Evolutionary conservation across 2,888 invertebrate species (phyloP), one percentile per base, ranked within the genome.

Genomic region (Dione juno): DNA sequence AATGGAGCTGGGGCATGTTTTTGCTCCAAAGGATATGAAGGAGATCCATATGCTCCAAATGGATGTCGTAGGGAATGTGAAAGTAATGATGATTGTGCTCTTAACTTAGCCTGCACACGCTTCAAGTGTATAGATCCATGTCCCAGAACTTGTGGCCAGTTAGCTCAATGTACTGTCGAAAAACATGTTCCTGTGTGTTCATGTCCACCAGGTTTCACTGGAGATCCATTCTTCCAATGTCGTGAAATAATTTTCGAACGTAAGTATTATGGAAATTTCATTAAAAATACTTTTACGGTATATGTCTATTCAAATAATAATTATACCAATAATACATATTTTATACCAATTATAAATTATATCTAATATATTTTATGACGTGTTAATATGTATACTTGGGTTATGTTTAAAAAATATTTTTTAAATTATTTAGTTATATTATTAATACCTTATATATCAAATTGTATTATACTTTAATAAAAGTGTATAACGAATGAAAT

Each of bases 121-220:
- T 97, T 95, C 80, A 97, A 97, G 88, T 98, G 98, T 82, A 94
- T 96, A 37, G 96, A 98, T 88, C 97, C 97, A 0, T 98, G 97
- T 80, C 95, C 95, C 0, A 96, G 96, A 76, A 96, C 96, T 21
- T 98, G 98, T 84, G 98, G 98, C 14, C 94, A 94, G 61, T 94
- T 95, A 76, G 97, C 98, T 9, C 95, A 96, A 80, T 98, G 98
- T 81, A 94, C 94, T 11, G 97, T 97, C 1, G 95, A 95, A 77
- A 95, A 96, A 75, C 97, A 97, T 82, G 95, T 97, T 61, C 97
- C 97, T 19, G 94, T 95, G 35, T 97, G 97, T 80, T 94, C 94
- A 9, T 97, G 97, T 81, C 96, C 96, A 59, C 89, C 94, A 68
- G 97, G 96, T 28, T 96, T 94, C 79, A 95, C 96, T 2, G 97